Percentiles rank a stretch among this genome's conserved stretches.
Conservation (phyloP, 2,888 invertebrate genomes). For the Scaeva pyrastri region DNA sequence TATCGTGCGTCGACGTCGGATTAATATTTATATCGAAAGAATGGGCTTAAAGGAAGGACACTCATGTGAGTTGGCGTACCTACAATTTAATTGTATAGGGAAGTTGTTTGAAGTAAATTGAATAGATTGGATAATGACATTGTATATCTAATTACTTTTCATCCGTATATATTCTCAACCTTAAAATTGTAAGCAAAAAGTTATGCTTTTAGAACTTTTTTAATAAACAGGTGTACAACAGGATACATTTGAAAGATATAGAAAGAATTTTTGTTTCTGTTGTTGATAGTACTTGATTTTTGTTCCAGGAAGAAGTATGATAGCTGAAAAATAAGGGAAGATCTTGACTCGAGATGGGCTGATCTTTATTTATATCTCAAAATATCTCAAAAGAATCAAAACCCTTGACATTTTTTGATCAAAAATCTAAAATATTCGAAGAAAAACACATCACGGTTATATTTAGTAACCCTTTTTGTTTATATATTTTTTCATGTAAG, state of each 20-base stretch:
- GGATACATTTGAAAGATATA: too few species aligned
- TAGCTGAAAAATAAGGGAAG: too few species aligned
- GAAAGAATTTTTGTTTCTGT: too few species aligned
- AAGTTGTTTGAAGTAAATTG: background rate
- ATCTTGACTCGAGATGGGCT: too few species aligned
- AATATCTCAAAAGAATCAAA: too few species aligned
- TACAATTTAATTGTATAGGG: background rate
- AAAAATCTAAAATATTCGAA: background rate
- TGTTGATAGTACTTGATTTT: too few species aligned
- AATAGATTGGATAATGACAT: constrained; percentile 16
- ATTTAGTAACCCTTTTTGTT: constrained; percentile 64
- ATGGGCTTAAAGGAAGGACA: constrained; percentile 20
- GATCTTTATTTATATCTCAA: too few species aligned
- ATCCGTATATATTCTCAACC: too few species aligned
- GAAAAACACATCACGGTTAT: constrained; percentile 55
- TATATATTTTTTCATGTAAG: constrained; percentile 57
- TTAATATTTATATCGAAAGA: constrained; percentile 52
- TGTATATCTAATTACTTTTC: constrained; percentile 3
- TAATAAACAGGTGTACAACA: too few species aligned
- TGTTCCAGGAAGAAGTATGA: too few species aligned
- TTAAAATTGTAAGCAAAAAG: background rate
- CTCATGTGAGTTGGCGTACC: constrained; percentile 6
- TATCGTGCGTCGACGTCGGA: constrained; percentile 25
- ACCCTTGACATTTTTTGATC: too few species aligned
- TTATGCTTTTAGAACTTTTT: background rate